Evolutionary conservation across 2,888 invertebrate genomes (phyloP), one percentile per base, ranked within the genome.

Genomic region (Noctua janthina): DNA sequence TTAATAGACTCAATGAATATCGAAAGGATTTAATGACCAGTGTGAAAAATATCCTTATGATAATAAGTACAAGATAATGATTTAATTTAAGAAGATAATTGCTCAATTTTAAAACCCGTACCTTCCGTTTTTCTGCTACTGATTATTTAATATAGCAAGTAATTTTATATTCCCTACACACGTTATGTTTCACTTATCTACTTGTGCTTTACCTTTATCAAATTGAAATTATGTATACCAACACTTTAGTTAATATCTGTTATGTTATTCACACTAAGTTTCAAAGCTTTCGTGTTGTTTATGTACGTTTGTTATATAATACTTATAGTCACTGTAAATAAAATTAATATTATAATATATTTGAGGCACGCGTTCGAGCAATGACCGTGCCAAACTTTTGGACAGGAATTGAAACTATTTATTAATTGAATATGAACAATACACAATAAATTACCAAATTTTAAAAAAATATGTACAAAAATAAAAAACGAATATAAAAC

Each of bases 51-150:
- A 93, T 93, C 93, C 94, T 94, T 94, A 95, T 93, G 94, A 95
- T 94, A 93, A 93, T 94, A 94, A 95, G 95, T 95, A 96, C 94
- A 95, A 95, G 92, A 93, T 94, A 93, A 94, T 88, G 85, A 93
- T 94, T 94, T 94, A 94, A 91, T 92, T 95, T 96, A 96, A 94
- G 95, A 93, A 85, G 91, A 95, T 91, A 92, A 94, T 96, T 96
- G 96, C 96, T 96, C 96, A 96, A 96, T 95, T 95, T 96, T 96
- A 93, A 91, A 93, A 93, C 75, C 84, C 68, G 78, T 87, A 87
- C 84, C 76, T 83, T 82, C 84, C 81, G 91, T 90, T 74, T 83
- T 83, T 87, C 39, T 59, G 71, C 77, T 72, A 71, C 84, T 79
- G 79, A 62, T 81, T 51, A 70, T 72, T 82, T 82, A 17, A 70